Evolutionary conservation across 37 sponge, comb jelly and placozoan genomes (phyloP).

Genomic region (Dysidea cf. avara): DNA sequence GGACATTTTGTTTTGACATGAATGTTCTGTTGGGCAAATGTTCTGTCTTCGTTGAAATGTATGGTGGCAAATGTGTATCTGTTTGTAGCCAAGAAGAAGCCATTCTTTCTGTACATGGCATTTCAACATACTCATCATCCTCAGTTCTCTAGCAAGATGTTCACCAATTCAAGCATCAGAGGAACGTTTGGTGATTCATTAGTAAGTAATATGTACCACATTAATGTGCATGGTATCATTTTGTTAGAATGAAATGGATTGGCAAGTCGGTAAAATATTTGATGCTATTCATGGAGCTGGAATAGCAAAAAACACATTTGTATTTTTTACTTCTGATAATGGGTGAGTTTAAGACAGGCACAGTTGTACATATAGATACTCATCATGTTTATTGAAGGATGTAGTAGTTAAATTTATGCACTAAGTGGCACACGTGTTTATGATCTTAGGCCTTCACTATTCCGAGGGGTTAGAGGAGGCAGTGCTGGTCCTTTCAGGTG

Average conservation of each 20-base stretch:
- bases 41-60: not conserved
- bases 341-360: constrained; percentile 60
- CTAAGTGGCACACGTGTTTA: too few species aligned
- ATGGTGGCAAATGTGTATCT: not conserved
- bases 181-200: constrained; percentile 70
- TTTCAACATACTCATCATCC: constrained; percentile 72
- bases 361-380: too few species aligned
- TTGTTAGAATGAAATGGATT: constrained; percentile 49
- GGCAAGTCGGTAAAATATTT: constrained; percentile 38
- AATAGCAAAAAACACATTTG: constrained; percentile 36
- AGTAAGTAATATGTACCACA: constrained; percentile 18
- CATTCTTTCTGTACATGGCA: constrained; percentile 73
- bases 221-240: not conserved
- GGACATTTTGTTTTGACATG: not conserved
- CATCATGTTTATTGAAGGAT: too few species aligned
- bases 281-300: constrained; percentile 28
- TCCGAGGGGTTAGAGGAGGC: constrained; percentile 26
- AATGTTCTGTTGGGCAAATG: not conserved
- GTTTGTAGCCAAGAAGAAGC: constrained; percentile 22
- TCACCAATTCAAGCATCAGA: constrained; percentile 52
- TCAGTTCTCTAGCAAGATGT: constrained; percentile 56
- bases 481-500: constrained; percentile 60
- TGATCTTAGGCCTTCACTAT: constrained; percentile 54
- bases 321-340: constrained; percentile 66
- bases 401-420: too few species aligned